phyloP scores from a whole-genome alignment of 2,888 invertebrate genomes.

The Yponomeuta cagnagella region DNA sequence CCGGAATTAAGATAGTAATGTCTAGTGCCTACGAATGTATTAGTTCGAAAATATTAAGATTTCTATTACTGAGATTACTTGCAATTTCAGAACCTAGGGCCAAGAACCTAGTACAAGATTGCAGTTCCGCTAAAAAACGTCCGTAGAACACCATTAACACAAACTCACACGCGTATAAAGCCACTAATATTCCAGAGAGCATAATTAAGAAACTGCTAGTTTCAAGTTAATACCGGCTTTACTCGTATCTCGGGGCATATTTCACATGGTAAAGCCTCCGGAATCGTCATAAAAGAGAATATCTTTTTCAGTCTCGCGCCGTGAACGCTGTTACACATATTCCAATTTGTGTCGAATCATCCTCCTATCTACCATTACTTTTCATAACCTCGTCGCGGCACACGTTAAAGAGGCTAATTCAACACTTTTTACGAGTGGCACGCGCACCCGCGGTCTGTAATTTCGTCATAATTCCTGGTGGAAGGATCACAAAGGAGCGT shows the following conservation, averaged over 20 bases:
- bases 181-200: background rate
- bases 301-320: background rate
- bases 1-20: too few relatives aligned
- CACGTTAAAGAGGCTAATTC: conserved; percentile 23
- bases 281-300: background rate
- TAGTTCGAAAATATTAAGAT: too few relatives aligned
- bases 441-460: background rate
- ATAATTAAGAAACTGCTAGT: background rate
- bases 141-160: too few relatives aligned
- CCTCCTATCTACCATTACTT: background rate
- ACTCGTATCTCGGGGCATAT: background rate
- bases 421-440: conserved; percentile 3
- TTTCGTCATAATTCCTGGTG: conserved; percentile 4
- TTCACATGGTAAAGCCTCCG: background rate
- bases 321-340: background rate
- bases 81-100: too few relatives aligned
- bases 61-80: too few relatives aligned
- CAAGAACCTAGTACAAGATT: too few relatives aligned
- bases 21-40: too few relatives aligned
- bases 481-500: conserved; percentile 24
- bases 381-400: conserved; percentile 25
- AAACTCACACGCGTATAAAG: too few relatives aligned
- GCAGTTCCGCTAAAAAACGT: too few relatives aligned
- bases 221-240: background rate
- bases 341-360: conserved; percentile 8